phyloP scores from a whole-genome alignment of 2,797 vertebrate genomes.

The Scyliorhinus canicula region DNA sequence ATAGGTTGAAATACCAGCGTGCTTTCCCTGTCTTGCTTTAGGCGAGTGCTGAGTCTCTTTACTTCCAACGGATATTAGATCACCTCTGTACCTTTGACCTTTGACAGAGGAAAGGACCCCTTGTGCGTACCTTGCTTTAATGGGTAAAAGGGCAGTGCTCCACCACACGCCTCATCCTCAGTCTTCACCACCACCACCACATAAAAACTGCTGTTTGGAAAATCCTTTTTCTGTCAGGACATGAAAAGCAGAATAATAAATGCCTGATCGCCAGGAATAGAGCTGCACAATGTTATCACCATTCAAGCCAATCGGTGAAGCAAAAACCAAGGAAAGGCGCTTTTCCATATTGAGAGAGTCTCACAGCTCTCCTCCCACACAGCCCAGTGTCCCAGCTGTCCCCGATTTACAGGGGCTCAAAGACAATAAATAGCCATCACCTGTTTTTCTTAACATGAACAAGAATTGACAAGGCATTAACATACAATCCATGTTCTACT shows the following conservation, averaged over 20 bases:
- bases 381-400: too few species aligned
- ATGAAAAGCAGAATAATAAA: background rate
- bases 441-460: too few species aligned
- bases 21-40: background rate
- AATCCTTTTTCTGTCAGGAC: conserved; percentile 78
- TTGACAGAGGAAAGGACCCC: background rate
- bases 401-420: too few species aligned
- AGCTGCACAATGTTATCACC: background rate
- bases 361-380: too few species aligned
- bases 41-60: background rate
- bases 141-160: conserved; percentile 79
- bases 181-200: conserved; percentile 97
- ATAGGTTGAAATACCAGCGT: background rate
- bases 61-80: background rate
- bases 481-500: background rate
- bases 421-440: too few species aligned
- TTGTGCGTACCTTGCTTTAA: conserved; percentile 52
- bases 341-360: too few species aligned
- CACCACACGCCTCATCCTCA: conserved; percentile 86
- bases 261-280: background rate
- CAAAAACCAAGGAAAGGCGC: too few species aligned
- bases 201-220: conserved; percentile 89
- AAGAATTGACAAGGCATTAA: too few species aligned
- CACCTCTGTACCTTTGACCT: background rate
- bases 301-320: too few species aligned